Evolutionary conservation across 2,888 invertebrate species (phyloP).

Genomic region (Acrobasis consociella): DNA sequence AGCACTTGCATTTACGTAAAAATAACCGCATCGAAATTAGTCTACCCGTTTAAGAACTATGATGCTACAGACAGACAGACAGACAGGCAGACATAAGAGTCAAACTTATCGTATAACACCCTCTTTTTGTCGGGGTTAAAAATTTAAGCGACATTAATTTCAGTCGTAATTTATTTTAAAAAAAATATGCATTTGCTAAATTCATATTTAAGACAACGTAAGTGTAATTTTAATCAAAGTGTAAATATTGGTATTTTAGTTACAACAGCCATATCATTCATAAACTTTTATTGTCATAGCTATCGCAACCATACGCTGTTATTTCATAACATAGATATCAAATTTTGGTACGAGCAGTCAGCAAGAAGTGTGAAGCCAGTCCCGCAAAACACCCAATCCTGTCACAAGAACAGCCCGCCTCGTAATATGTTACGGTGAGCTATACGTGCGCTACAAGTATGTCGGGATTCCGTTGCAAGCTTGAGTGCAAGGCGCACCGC

Average conservation of each 20-base stretch:
- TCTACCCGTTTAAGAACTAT: too few species aligned
- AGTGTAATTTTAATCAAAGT: too few species aligned
- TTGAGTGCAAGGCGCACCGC: slow-evolving; percentile 72
- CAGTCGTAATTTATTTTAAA: too few species aligned
- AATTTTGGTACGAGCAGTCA: background rate
- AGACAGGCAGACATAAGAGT: too few species aligned
- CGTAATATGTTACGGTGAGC: slow-evolving; percentile 47
- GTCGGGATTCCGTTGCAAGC: slow-evolving; percentile 54
- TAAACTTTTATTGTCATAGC: background rate
- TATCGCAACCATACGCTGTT: background rate
- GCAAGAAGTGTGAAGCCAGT: background rate
- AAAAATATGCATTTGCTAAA: too few species aligned
- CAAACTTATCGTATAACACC: too few species aligned
- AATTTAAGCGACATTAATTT: too few species aligned
- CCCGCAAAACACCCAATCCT: slow-evolving; percentile 16
- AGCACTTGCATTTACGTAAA: too few species aligned
- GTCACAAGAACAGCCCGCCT: slow-evolving; percentile 30
- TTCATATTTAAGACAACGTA: too few species aligned
- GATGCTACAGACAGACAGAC: too few species aligned
- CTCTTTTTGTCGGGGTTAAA: too few species aligned
- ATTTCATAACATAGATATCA: background rate
- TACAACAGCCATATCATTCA: background rate
- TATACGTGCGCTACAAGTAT: slow-evolving; percentile 39
- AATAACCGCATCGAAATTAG: too few species aligned
- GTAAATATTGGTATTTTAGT: background rate